Conservation (phyloP, 2,797 vertebrate genomes). For the Numenius phaeopus region DNA sequence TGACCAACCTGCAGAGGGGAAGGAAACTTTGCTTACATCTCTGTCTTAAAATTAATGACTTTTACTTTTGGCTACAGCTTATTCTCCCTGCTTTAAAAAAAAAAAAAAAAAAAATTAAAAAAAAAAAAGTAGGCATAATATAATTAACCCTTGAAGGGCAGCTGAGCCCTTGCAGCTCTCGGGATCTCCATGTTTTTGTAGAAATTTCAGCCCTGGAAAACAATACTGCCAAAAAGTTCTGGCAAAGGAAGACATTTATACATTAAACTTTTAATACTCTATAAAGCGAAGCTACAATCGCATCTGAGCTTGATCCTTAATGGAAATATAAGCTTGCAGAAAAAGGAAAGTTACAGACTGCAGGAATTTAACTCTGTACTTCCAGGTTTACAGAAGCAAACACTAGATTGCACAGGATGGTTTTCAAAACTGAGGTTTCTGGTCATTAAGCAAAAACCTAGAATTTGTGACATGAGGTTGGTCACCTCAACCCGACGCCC, state of each 20-base stretch:
- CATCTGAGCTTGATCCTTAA: slow-evolving; percentile 19
- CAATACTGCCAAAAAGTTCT: slow-evolving; percentile 37
- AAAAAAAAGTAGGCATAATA: neutral
- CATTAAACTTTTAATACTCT: slow-evolving; percentile 67
- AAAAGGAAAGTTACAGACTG: neutral
- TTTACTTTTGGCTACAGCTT: slow-evolving; percentile 22
- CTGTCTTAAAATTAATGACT: slow-evolving; percentile 52
- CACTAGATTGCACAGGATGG: rapidly evolving
- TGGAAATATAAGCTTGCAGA: slow-evolving; percentile 8
- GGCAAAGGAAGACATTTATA: slow-evolving; percentile 35
- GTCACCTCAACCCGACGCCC: neutral
- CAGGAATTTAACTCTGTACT: slow-evolving; percentile 4
- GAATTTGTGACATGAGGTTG: rapidly evolving
- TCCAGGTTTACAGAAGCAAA: neutral
- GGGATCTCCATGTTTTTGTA: neutral
- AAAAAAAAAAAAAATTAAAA: neutral
- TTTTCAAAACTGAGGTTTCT: neutral
- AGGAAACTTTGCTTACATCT: slow-evolving; percentile 73
- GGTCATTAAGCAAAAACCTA: neutral
- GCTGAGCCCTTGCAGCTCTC: neutral
- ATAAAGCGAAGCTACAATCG: slow-evolving; percentile 27
- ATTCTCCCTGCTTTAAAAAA: neutral
- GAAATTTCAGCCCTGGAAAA: neutral
- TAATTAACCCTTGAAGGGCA: slow-evolving; percentile 14
- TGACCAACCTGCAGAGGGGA: slow-evolving; percentile 70